Base-by-base conservation (phyloP, 1,140 invertebrate species). In the Drosophila murphyi region DNA sequence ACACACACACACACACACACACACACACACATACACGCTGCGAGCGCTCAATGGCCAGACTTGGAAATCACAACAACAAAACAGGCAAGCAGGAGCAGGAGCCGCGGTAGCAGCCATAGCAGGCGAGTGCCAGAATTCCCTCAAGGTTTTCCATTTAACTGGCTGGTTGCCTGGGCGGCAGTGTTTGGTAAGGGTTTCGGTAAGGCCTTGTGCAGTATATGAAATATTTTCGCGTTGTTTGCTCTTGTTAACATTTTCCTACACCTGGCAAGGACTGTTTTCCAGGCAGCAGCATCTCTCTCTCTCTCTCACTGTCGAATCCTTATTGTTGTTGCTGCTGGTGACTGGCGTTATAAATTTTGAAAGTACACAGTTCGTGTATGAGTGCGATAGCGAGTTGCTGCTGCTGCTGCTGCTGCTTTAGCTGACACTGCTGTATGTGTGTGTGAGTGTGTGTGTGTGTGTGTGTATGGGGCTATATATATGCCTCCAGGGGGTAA, bases 181-280 rank as follows among this genome's bases (percentile, higher is more conserved):
- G 5, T 8, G 35, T 1, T 48, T 12, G 12, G 43, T 4, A n/a
- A 6, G 32, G 12, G 50, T 31, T 31, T 7, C 12, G 39, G 3
- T 10, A 41, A 34, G 2, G 37, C 48, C 31, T 47, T 45, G 56
- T 34, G 72, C 43, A 79, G 60, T 80, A 59, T 83, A 80, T 88
- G 76, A 77, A 82, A 82, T 88, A 88, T 76, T 86, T 79, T 62
- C 74, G 70, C 82, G 77, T 88, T 87, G 70, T 70, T 70, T 78
- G 72, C 80, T 72, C 63, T 80, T 76, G 80, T 68, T 61, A 85
- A 82, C 67, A 82, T 88, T 88, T 88, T 77, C 65, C 71, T 88
- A 69, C 65, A 80, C 76, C 79, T 82, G 82, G 68, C 70, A 80
- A 5, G 35, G 29, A 29, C 65, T 41, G 59, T 45, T 72, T 2